Percentiles rank a stretch among this genome's conserved stretches.
Conservation (phyloP, 2,797 vertebrate genomes). For the Aldrovandia affinis region DNA sequence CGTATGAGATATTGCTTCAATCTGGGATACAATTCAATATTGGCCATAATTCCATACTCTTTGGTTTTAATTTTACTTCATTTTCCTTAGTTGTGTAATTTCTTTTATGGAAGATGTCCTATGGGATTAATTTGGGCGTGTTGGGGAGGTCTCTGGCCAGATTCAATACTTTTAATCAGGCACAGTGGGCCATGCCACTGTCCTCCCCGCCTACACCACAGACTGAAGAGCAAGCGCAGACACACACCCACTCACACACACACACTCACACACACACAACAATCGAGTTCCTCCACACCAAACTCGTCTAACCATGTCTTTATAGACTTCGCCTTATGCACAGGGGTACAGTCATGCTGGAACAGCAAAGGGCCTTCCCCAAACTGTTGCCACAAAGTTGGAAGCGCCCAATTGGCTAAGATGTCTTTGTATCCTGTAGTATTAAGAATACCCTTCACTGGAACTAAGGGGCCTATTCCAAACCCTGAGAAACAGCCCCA, state of each 20-base stretch:
- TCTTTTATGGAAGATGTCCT: neutral
- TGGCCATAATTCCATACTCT: neutral
- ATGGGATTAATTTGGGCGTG: neutral
- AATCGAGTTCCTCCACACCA: too few relatives aligned
- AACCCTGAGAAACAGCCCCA: too few relatives aligned
- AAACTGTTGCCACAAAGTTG: too few relatives aligned
- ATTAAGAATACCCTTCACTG: too few relatives aligned
- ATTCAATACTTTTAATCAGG: slow-evolving; percentile 8
- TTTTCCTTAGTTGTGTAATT: neutral
- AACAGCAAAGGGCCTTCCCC: too few relatives aligned
- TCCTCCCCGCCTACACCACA: too few relatives aligned
- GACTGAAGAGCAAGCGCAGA: neutral
- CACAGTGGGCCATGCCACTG: neutral
- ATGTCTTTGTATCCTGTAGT: too few relatives aligned
- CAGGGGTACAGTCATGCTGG: too few relatives aligned
- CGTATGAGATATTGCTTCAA: neutral
- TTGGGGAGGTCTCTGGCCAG: neutral
- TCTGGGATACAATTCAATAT: neutral
- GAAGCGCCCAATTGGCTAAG: too few relatives aligned
- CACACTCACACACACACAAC: slow-evolving; percentile 15
- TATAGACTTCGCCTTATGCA: too few relatives aligned
- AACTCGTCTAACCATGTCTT: too few relatives aligned
- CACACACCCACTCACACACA: neutral
- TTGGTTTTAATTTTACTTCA: neutral
- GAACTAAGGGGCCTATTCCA: too few relatives aligned